Percentiles rank a stretch among this genome's conserved stretches.
These are phyloP conservation scores for Plectropomus leopardus DNA, from an alignment of 2,113 vertebrate species.

Conservation along the genomic window DNA sequence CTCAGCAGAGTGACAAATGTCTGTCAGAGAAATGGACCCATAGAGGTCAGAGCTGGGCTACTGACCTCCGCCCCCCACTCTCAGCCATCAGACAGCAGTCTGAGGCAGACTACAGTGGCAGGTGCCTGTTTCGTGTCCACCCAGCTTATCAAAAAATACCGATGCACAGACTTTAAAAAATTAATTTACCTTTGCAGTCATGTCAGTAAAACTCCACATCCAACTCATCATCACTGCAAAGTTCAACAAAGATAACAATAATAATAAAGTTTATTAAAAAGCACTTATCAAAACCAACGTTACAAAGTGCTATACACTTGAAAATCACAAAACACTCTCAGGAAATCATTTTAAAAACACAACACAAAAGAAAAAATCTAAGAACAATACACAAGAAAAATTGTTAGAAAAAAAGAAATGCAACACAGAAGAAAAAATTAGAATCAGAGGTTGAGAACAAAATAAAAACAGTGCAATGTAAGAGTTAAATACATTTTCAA, in stretches of 20 bases:
- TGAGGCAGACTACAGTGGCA: conserved; percentile 8
- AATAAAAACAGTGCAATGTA: too few relatives aligned
- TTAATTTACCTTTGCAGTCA: conserved; percentile 36
- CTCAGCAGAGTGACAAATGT: conserved; percentile 88
- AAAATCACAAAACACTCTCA: too few relatives aligned
- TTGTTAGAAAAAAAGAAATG: too few relatives aligned
- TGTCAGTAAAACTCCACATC: conserved; percentile 65
- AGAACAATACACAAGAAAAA: too few relatives aligned
- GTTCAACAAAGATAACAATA: conserved; percentile 8
- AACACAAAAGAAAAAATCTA: too few relatives aligned
- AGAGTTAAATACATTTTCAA: too few relatives aligned
- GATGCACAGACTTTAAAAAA: conserved; percentile 7
- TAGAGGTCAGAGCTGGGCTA: conserved; percentile 83
- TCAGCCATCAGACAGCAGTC: conserved; percentile 12
- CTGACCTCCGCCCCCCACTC: conserved; percentile 77
- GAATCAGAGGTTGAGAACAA: too few relatives aligned
- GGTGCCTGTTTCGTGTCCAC: conserved; percentile 18
- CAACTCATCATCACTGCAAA: conserved; percentile 49
- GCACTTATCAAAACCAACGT: too few relatives aligned
- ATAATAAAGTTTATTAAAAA: too few relatives aligned
- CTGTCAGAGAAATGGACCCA: conserved; percentile 84
- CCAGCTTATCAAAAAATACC: conserved; percentile 25
- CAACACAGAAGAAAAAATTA: too few relatives aligned
- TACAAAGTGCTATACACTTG: too few relatives aligned
- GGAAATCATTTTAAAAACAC: too few relatives aligned